Percentiles rank a stretch among this genome's conserved stretches.
phyloP scores from a whole-genome alignment of 2,113 vertebrate genomes.

The Salvelinus sp. region DNA sequence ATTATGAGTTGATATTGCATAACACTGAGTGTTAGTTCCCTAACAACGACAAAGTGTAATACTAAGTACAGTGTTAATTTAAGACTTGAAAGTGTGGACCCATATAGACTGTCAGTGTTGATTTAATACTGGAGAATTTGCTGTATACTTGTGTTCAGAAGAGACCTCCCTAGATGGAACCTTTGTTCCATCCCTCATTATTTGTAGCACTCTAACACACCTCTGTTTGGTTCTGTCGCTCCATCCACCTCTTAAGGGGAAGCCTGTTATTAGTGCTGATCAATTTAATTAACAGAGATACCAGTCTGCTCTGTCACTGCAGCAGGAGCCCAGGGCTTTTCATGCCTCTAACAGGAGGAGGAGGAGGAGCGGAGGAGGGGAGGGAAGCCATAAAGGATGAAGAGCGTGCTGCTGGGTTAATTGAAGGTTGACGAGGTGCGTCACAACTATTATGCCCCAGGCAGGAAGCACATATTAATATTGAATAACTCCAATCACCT shows the following conservation, averaged over 20 bases:
- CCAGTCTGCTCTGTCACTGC: constrained; percentile 27
- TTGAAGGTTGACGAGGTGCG: constrained; percentile 53
- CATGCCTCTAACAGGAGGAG: constrained; percentile 11
- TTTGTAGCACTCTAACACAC: constrained; percentile 9
- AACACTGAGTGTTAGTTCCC: too few species aligned
- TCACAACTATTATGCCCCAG: constrained; percentile 22
- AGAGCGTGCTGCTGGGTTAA: constrained; percentile 49
- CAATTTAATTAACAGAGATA: constrained; percentile 48
- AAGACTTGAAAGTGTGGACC: too few species aligned
- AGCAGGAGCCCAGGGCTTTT: constrained; percentile 10
- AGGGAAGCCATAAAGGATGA: constrained; percentile 1
- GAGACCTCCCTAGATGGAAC: neutral
- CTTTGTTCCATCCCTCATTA: neutral
- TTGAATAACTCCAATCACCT: constrained; percentile 43
- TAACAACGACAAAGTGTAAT: too few species aligned
- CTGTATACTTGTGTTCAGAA: too few species aligned
- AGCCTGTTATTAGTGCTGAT: constrained; percentile 42
- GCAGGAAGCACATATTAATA: constrained; percentile 36
- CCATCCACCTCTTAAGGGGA: constrained; percentile 20
- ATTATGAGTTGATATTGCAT: too few species aligned
- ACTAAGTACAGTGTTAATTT: too few species aligned
- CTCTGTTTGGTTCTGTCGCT: neutral
- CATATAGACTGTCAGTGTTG: too few species aligned
- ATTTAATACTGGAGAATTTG: too few species aligned
- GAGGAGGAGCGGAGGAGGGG: constrained; percentile 2